Conservation (phyloP, 2,888 invertebrate genomes). For the Cephus rjabovi region DNA sequence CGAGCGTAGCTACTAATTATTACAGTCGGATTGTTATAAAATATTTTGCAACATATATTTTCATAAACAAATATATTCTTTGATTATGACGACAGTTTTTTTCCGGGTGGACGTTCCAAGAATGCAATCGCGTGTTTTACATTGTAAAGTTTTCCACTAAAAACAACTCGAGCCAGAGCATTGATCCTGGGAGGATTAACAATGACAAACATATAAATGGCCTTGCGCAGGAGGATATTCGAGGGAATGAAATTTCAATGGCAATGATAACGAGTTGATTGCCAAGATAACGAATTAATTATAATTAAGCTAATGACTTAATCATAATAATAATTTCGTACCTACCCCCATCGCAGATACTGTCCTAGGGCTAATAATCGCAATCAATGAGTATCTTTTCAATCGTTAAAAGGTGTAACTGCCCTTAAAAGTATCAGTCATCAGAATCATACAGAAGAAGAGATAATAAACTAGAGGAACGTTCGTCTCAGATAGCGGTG, state of each 20-base stretch:
- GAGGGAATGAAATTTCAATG: neutral
- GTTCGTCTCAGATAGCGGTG: neutral
- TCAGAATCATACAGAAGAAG: neutral
- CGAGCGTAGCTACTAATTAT: neutral
- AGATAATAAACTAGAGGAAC: neutral
- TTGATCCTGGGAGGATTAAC: neutral
- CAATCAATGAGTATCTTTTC: neutral
- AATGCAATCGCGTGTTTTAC: neutral
- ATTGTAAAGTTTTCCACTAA: neutral
- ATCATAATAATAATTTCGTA: neutral
- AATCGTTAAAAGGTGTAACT: neutral
- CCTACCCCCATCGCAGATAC: neutral
- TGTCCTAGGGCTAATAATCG: neutral
- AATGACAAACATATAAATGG: neutral
- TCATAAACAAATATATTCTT: neutral
- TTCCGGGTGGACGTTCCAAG: neutral
- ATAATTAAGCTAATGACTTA: neutral
- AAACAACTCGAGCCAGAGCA: neutral
- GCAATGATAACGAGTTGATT: neutral
- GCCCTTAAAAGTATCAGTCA: neutral
- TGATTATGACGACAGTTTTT: neutral
- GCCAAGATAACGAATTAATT: neutral
- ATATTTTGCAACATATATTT: neutral
- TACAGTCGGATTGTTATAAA: neutral
- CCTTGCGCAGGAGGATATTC: neutral